Evolutionary conservation across 2,113 vertebrate species (phyloP).

Genomic region (Pitta sordida): DNA sequence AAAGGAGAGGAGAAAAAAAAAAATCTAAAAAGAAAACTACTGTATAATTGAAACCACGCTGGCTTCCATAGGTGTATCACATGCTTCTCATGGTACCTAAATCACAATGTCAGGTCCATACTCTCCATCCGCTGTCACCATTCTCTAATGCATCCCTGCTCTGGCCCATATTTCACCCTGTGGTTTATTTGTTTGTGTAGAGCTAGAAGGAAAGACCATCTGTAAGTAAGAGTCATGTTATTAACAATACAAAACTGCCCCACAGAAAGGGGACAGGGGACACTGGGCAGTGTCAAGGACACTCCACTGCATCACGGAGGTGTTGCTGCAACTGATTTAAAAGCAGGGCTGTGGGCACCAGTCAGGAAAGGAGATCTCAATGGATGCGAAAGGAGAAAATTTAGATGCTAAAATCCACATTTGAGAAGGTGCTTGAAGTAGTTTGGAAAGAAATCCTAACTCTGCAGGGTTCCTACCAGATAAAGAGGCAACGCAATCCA

Average conservation of each 20-base stretch:
- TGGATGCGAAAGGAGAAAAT: background rate
- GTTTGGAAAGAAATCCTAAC: background rate
- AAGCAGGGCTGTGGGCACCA: background rate
- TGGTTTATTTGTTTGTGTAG: background rate
- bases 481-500: background rate
- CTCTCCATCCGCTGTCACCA: background rate
- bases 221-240: background rate
- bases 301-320: background rate
- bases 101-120: background rate
- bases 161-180: background rate
- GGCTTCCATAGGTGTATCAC: background rate
- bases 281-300: background rate
- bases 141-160: background rate
- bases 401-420: background rate
- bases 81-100: background rate
- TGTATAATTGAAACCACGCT: background rate
- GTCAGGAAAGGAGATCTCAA: background rate
- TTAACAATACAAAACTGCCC: background rate
- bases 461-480: background rate
- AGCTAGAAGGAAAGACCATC: background rate
- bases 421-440: background rate
- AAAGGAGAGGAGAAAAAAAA: background rate
- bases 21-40: background rate
- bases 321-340: background rate
- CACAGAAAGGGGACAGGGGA: background rate